These are phyloP conservation scores for Choristoneura fumiferana DNA, from an alignment of 1,140 invertebrate genomes.

Conservation along the genomic window DNA sequence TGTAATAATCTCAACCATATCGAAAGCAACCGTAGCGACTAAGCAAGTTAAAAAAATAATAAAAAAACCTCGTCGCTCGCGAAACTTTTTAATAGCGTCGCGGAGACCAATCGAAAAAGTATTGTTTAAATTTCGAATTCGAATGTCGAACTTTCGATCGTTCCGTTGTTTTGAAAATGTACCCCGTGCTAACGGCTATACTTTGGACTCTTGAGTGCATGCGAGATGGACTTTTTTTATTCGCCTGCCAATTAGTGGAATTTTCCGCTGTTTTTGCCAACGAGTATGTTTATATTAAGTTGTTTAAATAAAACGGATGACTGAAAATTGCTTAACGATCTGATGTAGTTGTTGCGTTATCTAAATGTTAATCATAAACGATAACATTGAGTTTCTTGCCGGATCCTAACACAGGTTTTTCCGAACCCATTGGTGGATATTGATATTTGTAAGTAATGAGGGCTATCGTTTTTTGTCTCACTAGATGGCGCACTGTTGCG, in stretches of 20 bases:
- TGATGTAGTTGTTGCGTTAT: not conserved
- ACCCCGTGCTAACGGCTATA: constrained; percentile 6
- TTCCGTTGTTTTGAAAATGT: constrained; percentile 15
- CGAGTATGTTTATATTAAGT: not conserved
- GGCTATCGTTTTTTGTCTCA: too few relatives aligned
- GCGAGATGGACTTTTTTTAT: constrained; percentile 11
- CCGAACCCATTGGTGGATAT: too few relatives aligned
- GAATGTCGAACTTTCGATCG: constrained; percentile 13
- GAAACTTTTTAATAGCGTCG: constrained; percentile 18
- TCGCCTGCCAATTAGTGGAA: constrained; percentile 3
- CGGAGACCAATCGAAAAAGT: constrained; percentile 14
- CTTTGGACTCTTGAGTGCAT: constrained; percentile 10
- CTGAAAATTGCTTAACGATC: not conserved
- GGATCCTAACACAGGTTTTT: not conserved
- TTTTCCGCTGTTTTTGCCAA: not conserved
- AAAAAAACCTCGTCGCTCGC: constrained; percentile 9
- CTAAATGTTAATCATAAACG: not conserved
- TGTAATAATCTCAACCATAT: not conserved
- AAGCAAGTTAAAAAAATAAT: constrained; percentile 3
- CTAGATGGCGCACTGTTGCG: too few relatives aligned
- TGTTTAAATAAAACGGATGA: not conserved
- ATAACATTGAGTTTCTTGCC: not conserved
- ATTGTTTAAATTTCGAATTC: constrained; percentile 17
- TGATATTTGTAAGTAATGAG: too few relatives aligned
- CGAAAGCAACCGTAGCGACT: too few relatives aligned